Evolutionary conservation across 2,113 vertebrate genomes (phyloP).

Genomic region (Tyrannus savana): DNA sequence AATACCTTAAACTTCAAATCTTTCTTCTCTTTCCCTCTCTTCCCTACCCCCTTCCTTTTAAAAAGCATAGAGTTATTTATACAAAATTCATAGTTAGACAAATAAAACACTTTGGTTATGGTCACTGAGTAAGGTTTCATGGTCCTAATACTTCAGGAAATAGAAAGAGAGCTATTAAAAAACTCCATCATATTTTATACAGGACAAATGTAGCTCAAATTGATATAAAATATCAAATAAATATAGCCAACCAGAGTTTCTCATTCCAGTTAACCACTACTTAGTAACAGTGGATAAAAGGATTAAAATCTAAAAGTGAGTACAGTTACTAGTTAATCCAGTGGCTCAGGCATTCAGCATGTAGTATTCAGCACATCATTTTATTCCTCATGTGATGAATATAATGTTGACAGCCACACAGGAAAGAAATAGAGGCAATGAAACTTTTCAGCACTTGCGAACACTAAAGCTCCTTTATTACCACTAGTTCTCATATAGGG

Average conservation of each 20-base stretch:
- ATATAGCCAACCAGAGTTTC: not conserved
- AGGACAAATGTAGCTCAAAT: not conserved
- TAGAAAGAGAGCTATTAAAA: not conserved
- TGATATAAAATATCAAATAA: too few relatives aligned
- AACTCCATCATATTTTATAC: not conserved
- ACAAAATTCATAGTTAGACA: not conserved
- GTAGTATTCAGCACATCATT: not conserved
- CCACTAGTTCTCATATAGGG: not conserved
- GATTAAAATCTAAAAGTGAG: not conserved
- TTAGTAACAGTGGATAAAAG: not conserved
- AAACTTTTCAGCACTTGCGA: not conserved
- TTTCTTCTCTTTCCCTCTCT: not conserved
- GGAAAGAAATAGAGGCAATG: not conserved
- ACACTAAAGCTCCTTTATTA: not conserved
- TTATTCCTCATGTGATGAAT: not conserved
- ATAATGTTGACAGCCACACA: not conserved
- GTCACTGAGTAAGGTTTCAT: not conserved
- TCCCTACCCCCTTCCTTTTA: not conserved
- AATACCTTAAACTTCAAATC: not conserved
- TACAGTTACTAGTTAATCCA: not conserved
- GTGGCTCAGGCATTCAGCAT: not conserved
- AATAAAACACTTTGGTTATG: not conserved
- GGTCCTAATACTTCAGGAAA: not conserved
- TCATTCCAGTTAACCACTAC: not conserved
- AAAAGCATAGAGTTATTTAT: not conserved